phyloP scores from a whole-genome alignment of 2,113 vertebrate species.

The Lagopus leucura region DNA sequence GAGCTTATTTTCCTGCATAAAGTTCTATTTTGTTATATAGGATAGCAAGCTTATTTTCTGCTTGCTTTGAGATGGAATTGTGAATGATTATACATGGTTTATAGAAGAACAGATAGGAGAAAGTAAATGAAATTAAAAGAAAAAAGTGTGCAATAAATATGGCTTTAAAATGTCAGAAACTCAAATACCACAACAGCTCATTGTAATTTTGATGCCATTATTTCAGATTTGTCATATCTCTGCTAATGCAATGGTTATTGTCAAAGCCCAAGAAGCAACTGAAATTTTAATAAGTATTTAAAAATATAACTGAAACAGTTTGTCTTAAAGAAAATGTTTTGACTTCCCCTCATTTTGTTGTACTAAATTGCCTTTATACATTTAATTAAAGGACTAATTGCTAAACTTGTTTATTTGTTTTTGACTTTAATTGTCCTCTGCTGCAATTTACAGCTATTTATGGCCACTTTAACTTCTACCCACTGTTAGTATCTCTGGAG shows the following conservation, averaged over 20 bases:
- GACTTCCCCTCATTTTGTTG: not conserved
- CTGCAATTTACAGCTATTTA: not conserved
- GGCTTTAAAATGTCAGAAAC: not conserved
- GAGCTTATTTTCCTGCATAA: not conserved
- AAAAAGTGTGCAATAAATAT: not conserved
- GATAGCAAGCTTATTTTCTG: not conserved
- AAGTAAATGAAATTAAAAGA: not conserved
- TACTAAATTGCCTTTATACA: not conserved
- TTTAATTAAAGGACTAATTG: not conserved
- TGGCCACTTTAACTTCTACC: not conserved
- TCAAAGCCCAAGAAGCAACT: constrained; percentile 24
- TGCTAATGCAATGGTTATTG: not conserved
- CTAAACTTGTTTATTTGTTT: not conserved
- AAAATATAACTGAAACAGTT: not conserved
- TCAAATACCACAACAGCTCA: not conserved
- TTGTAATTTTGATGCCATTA: not conserved
- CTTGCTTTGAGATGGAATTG: not conserved
- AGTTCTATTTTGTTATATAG: not conserved
- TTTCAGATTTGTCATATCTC: not conserved
- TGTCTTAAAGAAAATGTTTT: not conserved
- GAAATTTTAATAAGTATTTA: constrained; percentile 23
- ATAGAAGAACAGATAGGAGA: not conserved
- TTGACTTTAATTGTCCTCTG: not conserved
- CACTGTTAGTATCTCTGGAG: not conserved
- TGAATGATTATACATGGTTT: not conserved